Conservation (phyloP, 2,797 vertebrate species). For the Syndactyla subalaris region DNA sequence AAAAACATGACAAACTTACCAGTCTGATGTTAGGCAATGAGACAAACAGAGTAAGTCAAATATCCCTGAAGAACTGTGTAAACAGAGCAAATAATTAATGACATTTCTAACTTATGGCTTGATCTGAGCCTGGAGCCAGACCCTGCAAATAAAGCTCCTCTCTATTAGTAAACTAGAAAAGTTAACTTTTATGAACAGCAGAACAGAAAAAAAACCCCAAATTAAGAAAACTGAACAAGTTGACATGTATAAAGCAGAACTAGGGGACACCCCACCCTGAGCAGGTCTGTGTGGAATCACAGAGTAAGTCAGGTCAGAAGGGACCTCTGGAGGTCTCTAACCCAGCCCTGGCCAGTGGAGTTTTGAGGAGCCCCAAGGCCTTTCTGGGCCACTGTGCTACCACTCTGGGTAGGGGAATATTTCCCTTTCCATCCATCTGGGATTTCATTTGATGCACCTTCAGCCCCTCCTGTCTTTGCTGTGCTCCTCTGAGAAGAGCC, state of each 20-base stretch:
- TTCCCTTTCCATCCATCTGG: neutral
- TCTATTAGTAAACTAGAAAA: neutral
- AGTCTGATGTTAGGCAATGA: neutral
- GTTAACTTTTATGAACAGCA: neutral
- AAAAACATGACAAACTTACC: constrained; percentile 11
- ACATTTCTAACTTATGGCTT: constrained; percentile 56
- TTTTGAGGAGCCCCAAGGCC: neutral
- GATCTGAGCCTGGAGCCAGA: constrained; percentile 50
- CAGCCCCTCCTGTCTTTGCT: neutral
- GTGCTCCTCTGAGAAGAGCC: neutral
- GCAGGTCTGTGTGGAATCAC: neutral
- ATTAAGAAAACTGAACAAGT: neutral
- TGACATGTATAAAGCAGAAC: neutral
- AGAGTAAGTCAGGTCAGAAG: neutral
- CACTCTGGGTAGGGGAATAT: neutral
- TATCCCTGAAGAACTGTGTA: constrained; percentile 69
- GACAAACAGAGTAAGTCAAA: constrained; percentile 48
- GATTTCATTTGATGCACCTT: neutral
- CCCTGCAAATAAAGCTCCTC: constrained; percentile 50
- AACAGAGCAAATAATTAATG: constrained; percentile 62
- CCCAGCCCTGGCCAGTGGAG: neutral
- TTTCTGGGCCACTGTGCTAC: neutral
- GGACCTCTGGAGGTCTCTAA: neutral
- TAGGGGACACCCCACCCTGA: neutral
- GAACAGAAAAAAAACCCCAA: neutral